Conservation (phyloP, 2,888 invertebrate species). For the Bellardia pandia region DNA sequence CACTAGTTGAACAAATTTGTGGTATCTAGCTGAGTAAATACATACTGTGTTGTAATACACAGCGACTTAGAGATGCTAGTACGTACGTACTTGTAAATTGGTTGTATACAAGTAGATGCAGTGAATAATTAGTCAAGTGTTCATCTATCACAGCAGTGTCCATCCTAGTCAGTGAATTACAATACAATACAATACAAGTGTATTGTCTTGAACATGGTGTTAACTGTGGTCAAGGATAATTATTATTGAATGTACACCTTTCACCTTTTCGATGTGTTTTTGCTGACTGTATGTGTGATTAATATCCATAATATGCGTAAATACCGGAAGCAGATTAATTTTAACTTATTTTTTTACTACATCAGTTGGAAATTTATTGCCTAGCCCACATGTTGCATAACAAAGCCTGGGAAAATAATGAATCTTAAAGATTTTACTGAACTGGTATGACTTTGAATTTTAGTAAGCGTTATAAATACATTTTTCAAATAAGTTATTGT, state of each 20-base stretch:
- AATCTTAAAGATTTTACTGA: background rate
- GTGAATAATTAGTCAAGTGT: conserved; percentile 56
- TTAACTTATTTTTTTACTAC: background rate
- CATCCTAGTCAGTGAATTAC: conserved; percentile 2
- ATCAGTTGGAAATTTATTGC: conserved; percentile 16
- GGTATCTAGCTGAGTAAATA: background rate
- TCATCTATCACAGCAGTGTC: conserved; percentile 44
- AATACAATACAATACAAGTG: conserved; percentile 30
- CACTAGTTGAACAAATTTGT: background rate
- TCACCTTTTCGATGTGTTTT: conserved; percentile 20
- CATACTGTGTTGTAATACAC: background rate
- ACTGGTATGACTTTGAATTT: too few relatives aligned
- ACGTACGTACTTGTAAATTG: too few relatives aligned
- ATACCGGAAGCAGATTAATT: conserved; percentile 53
- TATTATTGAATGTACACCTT: background rate
- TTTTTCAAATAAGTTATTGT: too few relatives aligned
- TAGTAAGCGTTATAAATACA: too few relatives aligned
- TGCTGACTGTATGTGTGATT: conserved; percentile 35
- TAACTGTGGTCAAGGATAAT: conserved; percentile 63
- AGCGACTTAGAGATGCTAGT: background rate
- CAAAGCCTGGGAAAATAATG: conserved; percentile 39
- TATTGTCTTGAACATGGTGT: conserved; percentile 31
- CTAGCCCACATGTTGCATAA: conserved; percentile 44
- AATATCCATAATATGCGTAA: conserved; percentile 30
- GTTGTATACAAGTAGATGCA: background rate